Conservation (phyloP, 2,888 invertebrate species). For the Pocota personata region DNA sequence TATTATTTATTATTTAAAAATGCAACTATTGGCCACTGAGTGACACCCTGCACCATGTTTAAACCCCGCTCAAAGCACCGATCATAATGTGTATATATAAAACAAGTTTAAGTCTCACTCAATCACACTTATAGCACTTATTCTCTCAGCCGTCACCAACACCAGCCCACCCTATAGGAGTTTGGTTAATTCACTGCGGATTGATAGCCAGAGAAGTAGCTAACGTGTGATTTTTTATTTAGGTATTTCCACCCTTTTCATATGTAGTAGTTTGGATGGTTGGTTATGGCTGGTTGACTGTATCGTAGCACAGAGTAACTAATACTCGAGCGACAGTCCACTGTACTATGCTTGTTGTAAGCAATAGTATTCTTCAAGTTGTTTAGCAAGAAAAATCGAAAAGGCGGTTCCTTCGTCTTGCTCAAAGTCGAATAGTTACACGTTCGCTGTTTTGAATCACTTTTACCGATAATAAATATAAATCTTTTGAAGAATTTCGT, state of each 20-base stretch:
- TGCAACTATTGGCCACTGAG: not conserved
- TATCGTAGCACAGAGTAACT: slow-evolving; percentile 48
- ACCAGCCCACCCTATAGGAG: slow-evolving; percentile 31
- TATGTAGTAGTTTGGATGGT: slow-evolving; percentile 39
- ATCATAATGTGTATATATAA: slow-evolving; percentile 24
- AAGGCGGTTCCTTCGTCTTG: slow-evolving; percentile 60
- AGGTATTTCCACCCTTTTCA: slow-evolving; percentile 50
- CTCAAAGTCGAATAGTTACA: slow-evolving; percentile 19
- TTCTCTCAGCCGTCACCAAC: slow-evolving; percentile 45
- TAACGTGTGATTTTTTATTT: slow-evolving; percentile 38
- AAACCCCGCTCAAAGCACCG: slow-evolving; percentile 51
- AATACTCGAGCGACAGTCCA: slow-evolving; percentile 49
- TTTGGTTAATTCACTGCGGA: slow-evolving; percentile 45
- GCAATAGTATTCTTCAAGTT: slow-evolving; percentile 60
- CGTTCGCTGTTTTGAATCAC: slow-evolving; percentile 6
- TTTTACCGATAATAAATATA: not conserved
- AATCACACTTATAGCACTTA: slow-evolving; percentile 52
- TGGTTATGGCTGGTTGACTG: slow-evolving; percentile 7
- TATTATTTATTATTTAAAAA: not conserved
- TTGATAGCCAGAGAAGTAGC: slow-evolving; percentile 24
- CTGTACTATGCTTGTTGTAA: slow-evolving; percentile 50
- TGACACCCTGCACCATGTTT: slow-evolving; percentile 30
- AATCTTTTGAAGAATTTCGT: not conserved
- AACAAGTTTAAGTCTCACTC: slow-evolving; percentile 56
- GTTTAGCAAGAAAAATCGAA: slow-evolving; percentile 60